Base-by-base conservation (phyloP, 2,888 invertebrate species). In the Rhingia rostrata region DNA sequence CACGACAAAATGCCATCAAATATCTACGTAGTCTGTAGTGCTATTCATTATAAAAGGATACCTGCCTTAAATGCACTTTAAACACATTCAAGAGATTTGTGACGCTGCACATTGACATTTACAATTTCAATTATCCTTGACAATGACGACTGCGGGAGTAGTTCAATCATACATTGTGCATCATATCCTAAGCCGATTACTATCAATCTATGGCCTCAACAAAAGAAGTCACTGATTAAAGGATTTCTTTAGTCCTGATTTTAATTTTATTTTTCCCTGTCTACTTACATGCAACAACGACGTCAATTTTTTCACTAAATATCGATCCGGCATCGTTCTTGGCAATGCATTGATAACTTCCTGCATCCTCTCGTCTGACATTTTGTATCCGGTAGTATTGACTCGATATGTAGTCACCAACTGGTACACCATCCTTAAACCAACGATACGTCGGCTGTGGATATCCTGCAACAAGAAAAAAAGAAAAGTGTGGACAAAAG, bases 391-490 rank as follows among this genome's bases (percentile, higher is more conserved):
- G 95, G 92, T 95, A 96, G 91, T 95, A 96, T 88, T 95, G 93
- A 90, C 97, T 96, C 12, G 96, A 94, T 72, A 96, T 95, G 90
- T 95, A 96, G 90, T 97, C 96, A 81, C 93, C 94, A 86, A 97
- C 93, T 66, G 95, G 95, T 77, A 93, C 91, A 49, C 96, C 97
- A 91, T 98, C 96, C 92, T 97, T 97, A 86, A 97, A 92, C 98
- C 98, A 98, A 90, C 95, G 94, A 92, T 97, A 98, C 92, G 95
- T 95, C 43, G 98, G 97, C 89, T 96, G 95, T n/a, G 98, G 98
- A 91, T 95, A 95, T 88, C 97, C 97, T 97, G 93, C 4, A 93
- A 93, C 81, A 1, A 41, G 33, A 2, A 51, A 32, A 30, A 67
- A 9, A 12, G 14, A 54, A 43, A 41, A 9, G 12, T 35, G 10